Evolutionary conservation across 2,113 vertebrate species (phyloP), one percentile per base, ranked within the genome.

Genomic region (Ceyx cyanopectus): DNA sequence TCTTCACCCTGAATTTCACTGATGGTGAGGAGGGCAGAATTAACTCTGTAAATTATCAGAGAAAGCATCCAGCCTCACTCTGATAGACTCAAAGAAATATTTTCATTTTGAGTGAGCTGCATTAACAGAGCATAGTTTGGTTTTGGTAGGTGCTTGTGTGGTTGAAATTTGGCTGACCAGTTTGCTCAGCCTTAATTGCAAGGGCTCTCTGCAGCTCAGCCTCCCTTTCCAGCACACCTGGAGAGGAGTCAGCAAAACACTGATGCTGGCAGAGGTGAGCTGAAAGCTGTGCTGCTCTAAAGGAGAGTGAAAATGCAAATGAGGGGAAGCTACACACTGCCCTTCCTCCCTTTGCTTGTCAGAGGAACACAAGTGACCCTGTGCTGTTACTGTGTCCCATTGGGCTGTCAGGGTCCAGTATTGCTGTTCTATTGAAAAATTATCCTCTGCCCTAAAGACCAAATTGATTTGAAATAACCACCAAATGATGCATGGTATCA

Each of bases 401-500:
- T 65, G 51, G 63, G 18, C 30, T 75, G 57, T 30, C 27, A 73
- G 60, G 41, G 75, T 78, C 83, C 46, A 94, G 60, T 63, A 29
- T 57, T 76, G 77, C 65, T 79, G 14, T 11, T 74, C 27, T 78
- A 10, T 27, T 89, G 46, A 92, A 72, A 83, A 96, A 90, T 81
- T 61, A 58, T 53, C 22, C 48, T 50, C 63, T 81, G 58, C 62
- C 54, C 57, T 82, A 75, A 90, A 88, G 62, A 93, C 57, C 29
- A 65, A 51, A 89, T 30, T 61, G 27, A 65, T 83, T 87, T 89
- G 77, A 88, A 89, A 89, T 57, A 94, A 74, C 41, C 23, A 63
- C 58, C 40, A 61, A 84, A 86, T 73, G 23, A 87, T 85, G 48
- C 27, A 56, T 81, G 51, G 74, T 74, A 81, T 22, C 53, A 81